These are phyloP conservation scores for Eclectus roratus DNA, from an alignment of 2,113 vertebrate species.

Conservation along the genomic window DNA sequence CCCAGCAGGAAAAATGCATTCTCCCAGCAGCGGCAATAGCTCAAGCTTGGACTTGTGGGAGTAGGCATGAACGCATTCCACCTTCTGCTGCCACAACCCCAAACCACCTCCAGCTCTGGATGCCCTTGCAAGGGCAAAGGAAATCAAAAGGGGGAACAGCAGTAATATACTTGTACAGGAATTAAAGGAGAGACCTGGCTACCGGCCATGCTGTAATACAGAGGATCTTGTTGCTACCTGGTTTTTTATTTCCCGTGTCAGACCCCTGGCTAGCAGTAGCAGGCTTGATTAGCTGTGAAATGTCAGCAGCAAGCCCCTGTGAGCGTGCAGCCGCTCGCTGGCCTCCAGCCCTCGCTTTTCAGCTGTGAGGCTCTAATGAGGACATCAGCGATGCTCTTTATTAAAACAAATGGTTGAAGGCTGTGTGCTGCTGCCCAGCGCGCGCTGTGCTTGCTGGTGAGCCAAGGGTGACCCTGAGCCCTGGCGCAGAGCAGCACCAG, in stretches of 20 bases:
- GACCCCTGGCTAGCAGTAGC: not conserved
- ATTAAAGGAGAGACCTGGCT: not conserved
- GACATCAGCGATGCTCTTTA: not conserved
- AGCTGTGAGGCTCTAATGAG: not conserved
- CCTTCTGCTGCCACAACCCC: not conserved
- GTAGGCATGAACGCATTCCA: fast-evolving
- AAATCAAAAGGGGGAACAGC: not conserved
- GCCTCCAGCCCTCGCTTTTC: not conserved
- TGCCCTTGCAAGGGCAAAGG: not conserved
- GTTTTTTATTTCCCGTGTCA: not conserved
- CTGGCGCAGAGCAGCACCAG: fast-evolving
- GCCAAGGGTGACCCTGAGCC: fast-evolving
- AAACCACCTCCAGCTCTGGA: not conserved
- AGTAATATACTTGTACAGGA: not conserved
- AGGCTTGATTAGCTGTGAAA: not conserved
- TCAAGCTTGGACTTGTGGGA: not conserved
- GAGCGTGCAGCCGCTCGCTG: not conserved
- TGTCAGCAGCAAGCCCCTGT: not conserved
- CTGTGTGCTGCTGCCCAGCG: not conserved
- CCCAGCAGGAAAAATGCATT: not conserved
- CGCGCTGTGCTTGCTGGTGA: fast-evolving
- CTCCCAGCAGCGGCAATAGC: not conserved
- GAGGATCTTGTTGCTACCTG: not conserved
- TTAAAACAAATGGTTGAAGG: not conserved
- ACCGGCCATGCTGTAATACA: not conserved